Base-by-base conservation (phyloP, 1,140 invertebrate genomes). In the Lasioglossum albipes region DNA sequence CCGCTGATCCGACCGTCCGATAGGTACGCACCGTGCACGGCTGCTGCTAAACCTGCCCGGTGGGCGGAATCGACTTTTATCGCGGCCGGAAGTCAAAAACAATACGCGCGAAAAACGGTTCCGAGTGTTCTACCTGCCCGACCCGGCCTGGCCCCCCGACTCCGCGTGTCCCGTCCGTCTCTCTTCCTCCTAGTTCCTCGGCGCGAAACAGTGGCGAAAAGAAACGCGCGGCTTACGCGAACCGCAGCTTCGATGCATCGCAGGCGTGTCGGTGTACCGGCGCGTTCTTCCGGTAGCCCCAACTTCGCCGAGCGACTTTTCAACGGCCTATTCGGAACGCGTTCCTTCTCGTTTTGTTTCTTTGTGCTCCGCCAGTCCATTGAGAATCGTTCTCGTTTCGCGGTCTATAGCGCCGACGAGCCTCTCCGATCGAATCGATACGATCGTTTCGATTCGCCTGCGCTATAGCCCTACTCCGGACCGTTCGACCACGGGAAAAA, bases 41-140 rank as follows among this genome's bases (percentile, higher is more conserved):
- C 42, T 75, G 79, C 81, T 64, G 45, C 76, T 61, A 80, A 80
- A 73, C 72, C 83, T 85, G 86, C 83, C 82, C 77, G 84, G 87
- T 90, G 85, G 90, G 89, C 89, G 89, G 88, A 89, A 89, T 88
- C 85, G 79, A 85, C 87, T 89, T 89, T 89, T 91, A 92, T 91
- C 90, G 45, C 45, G 90, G 89, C 88, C 91, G 91, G 91, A 92
- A 92, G 91, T 91, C 85, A 87, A 91, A 92, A 92, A 90, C 91
- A 91, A 92, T 92, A 91, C 88, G 86, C 87, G 90, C 89, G 88
- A 82, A 84, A 85, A 79, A 84, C 83, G 84, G 65, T 61, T 67
- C 83, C 57, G 65, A 65, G 68, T 79, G 76, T 73, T 59, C 73
- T 49, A 12, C 13, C 45, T 49, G 10, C 13, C 45, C 10, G 9